These are phyloP conservation scores for Lepidothrix coronata DNA, from an alignment of 2,113 vertebrate species.

Conservation along the genomic window DNA sequence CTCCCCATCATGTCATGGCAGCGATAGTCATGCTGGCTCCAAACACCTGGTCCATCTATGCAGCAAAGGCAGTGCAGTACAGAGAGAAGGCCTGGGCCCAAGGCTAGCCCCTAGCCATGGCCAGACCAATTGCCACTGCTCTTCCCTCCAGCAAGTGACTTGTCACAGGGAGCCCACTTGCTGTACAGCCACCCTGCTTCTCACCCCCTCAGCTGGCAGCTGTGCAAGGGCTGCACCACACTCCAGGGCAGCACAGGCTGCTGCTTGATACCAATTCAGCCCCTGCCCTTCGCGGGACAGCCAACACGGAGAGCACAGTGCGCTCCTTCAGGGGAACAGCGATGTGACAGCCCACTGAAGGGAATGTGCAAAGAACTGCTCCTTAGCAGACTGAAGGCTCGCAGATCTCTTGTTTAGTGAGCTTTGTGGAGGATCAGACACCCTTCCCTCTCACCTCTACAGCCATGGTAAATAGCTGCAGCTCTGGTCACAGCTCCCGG, in stretches of 20 bases:
- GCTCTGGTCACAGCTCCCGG: neutral
- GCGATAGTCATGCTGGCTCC: neutral
- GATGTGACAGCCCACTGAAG: rapidly evolving
- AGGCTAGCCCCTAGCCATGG: neutral
- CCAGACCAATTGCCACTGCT: neutral
- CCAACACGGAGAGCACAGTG: rapidly evolving
- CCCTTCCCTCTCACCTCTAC: neutral
- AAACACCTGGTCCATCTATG: neutral
- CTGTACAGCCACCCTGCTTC: neutral
- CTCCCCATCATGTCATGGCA: neutral
- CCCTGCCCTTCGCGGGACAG: rapidly evolving
- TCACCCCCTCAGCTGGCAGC: neutral
- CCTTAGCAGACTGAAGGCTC: neutral
- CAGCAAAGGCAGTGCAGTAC: neutral
- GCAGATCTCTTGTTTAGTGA: neutral
- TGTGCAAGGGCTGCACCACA: rapidly evolving
- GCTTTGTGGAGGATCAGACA: rapidly evolving
- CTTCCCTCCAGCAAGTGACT: neutral
- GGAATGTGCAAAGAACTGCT: neutral
- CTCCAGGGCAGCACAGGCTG: rapidly evolving
- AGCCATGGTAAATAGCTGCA: neutral
- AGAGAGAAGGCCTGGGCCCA: neutral
- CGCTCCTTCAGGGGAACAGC: neutral
- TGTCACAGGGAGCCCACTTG: neutral
- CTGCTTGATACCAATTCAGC: rapidly evolving